phyloP scores from a whole-genome alignment of 2,888 invertebrate species.

The Hemicrepidius hirtus region DNA sequence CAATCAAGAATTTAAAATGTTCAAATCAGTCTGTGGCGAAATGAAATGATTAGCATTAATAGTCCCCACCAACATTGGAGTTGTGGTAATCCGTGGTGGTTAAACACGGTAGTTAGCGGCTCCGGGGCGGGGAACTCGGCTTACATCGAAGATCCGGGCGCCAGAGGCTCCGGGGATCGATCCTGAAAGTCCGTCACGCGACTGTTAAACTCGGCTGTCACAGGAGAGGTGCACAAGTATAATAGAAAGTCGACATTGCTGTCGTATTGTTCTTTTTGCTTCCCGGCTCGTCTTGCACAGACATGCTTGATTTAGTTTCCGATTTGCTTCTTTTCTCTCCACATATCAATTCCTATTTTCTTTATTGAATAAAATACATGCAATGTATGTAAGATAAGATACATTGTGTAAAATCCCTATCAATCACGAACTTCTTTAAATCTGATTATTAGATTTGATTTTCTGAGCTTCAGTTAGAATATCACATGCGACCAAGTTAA shows the following conservation, averaged over 20 bases:
- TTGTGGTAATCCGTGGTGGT: constrained; percentile 51
- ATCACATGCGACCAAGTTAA: too few relatives aligned
- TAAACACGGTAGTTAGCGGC: constrained; percentile 51
- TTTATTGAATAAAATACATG: background rate
- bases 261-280: constrained; percentile 32
- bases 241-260: background rate
- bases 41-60: constrained; percentile 47
- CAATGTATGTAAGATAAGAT: too few relatives aligned
- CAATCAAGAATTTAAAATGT: background rate
- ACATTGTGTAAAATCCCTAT: too few relatives aligned
- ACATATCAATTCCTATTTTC: constrained; percentile 9
- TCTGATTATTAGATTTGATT: too few relatives aligned
- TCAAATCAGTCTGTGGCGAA: constrained; percentile 32
- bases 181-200: constrained; percentile 50
- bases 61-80: constrained; percentile 36
- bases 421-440: too few relatives aligned
- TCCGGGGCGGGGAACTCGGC: constrained; percentile 34
- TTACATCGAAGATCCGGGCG: constrained; percentile 48
- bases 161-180: constrained; percentile 51
- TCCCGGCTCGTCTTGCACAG: constrained; percentile 42
- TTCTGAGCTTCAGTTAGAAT: too few relatives aligned
- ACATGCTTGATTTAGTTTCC: constrained; percentile 48
- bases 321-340: constrained; percentile 34
- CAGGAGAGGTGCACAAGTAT: constrained; percentile 29
- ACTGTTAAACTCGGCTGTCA: constrained; percentile 48